phyloP scores from a whole-genome alignment of 2,797 vertebrate species.

The Gadopsis bispinosus region DNA sequence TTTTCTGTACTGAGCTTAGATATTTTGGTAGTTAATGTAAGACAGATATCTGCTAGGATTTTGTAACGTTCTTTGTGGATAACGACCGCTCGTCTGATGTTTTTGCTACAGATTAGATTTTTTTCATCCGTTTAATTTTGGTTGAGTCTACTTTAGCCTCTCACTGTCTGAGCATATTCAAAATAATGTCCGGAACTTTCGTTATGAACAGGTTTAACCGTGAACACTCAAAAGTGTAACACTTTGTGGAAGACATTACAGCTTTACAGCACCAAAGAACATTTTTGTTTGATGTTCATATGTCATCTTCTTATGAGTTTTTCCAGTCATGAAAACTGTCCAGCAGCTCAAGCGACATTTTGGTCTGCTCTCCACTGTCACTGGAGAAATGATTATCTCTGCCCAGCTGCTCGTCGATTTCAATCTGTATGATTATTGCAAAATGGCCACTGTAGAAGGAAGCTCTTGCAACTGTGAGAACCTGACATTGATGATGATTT shows the following conservation, averaged over 20 bases:
- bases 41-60: not conserved
- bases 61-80: not conserved
- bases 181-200: not conserved
- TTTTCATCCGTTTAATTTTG: not conserved
- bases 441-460: constrained; percentile 23
- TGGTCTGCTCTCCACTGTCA: not conserved
- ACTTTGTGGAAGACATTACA: not conserved
- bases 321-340: constrained; percentile 1
- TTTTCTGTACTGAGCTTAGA: not conserved
- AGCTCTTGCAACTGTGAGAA: constrained; percentile 18
- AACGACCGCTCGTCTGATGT: not conserved
- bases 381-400: constrained; percentile 20
- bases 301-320: not conserved
- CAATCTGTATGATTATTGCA: constrained; percentile 19
- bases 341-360: not conserved
- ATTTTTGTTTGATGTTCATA: not conserved
- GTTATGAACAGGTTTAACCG: not conserved
- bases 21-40: not conserved
- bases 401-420: constrained; percentile 20
- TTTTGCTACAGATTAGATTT: not conserved
- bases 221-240: not conserved
- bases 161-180: not conserved
- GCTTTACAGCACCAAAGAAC: not conserved
- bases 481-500: constrained; percentile 23
- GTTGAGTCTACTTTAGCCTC: not conserved